Evolutionary conservation across 2,113 vertebrate species (phyloP).

Genomic region (Psephotus haematonotus): DNA sequence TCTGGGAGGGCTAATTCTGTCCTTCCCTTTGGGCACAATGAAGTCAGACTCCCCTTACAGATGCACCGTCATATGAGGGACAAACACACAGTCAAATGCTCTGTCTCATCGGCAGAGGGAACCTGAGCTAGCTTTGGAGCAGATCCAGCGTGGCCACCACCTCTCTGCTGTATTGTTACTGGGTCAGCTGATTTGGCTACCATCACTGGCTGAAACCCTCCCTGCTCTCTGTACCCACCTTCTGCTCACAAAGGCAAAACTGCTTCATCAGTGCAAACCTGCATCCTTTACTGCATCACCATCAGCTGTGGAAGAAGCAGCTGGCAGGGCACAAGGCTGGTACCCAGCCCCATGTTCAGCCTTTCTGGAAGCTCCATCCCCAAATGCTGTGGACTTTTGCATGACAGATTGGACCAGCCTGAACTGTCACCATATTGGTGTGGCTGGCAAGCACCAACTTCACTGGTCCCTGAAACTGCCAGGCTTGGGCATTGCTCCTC

Average conservation of each 20-base stretch:
- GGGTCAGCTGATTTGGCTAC: neutral
- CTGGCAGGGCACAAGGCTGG: neutral
- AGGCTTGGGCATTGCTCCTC: neutral
- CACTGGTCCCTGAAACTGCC: neutral
- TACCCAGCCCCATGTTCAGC: neutral
- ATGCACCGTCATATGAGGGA: accelerated
- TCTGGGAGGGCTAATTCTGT: neutral
- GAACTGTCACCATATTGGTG: accelerated
- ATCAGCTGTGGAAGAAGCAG: neutral
- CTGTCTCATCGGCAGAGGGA: neutral
- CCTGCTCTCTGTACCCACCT: neutral
- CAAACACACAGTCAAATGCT: neutral
- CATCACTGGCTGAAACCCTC: neutral
- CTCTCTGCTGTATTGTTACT: accelerated
- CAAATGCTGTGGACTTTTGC: accelerated
- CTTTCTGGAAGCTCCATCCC: neutral
- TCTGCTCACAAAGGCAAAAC: neutral
- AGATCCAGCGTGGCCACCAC: neutral
- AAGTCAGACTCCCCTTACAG: no score
- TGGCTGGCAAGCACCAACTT: neutral
- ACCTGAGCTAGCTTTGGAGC: neutral
- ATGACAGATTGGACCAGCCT: neutral
- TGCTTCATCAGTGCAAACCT: neutral
- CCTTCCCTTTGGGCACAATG: neutral
- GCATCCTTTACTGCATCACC: accelerated